A percentile compares a stretch with the other conserved stretches of the same genome.
Conservation (phyloP, 2,888 invertebrate genomes). For the Mythimna vitellina region DNA sequence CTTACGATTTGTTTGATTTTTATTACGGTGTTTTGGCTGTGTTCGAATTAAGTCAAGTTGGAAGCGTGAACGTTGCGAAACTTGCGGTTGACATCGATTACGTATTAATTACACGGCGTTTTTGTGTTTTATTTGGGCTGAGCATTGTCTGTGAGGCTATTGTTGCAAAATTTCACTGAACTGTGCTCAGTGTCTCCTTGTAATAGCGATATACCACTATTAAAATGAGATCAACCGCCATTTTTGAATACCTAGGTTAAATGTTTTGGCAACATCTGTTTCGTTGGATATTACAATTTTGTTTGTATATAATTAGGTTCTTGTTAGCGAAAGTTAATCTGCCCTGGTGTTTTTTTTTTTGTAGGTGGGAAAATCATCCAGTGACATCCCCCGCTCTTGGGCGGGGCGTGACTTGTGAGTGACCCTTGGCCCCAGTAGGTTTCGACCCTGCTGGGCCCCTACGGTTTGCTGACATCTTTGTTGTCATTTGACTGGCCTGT, state of each 20-base stretch:
- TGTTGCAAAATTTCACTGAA: constrained; percentile 55
- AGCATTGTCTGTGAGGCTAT: constrained; percentile 57
- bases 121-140: constrained; percentile 54
- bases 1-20: constrained; percentile 29
- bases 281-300: neutral
- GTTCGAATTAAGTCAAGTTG: constrained; percentile 39
- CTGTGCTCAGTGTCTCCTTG: constrained; percentile 41
- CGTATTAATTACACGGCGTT: constrained; percentile 70
- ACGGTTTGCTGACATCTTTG: no score
- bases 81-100: constrained; percentile 68
- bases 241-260: constrained; percentile 14
- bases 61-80: constrained; percentile 63
- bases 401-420: no score
- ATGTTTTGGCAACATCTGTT: constrained; percentile 13
- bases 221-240: constrained; percentile 53
- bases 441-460: no score
- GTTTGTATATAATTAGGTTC: neutral
- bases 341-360: no score
- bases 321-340: no score
- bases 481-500: no score
- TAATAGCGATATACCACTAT: constrained; percentile 43
- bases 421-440: no score
- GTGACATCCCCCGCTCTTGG: no score
- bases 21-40: constrained; percentile 34
- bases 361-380: no score